Percentiles rank a stretch among this genome's conserved stretches.
Conservation (phyloP, 2,797 vertebrate genomes). For the Rhabdophis nuchalis region DNA sequence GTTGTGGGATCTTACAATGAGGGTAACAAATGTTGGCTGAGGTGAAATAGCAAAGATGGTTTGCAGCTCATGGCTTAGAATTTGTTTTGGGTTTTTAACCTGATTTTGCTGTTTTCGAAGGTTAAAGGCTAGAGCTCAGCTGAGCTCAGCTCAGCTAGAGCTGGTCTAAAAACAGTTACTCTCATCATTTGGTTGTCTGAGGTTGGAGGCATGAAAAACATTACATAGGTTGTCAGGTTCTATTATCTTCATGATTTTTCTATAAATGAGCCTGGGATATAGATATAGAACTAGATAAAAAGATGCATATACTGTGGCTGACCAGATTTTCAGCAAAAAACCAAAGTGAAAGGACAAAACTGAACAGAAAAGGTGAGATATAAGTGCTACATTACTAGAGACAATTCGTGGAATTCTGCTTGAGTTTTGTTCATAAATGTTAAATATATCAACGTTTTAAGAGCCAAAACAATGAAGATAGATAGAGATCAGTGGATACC, state of each 20-base stretch:
- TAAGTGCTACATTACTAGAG: background rate
- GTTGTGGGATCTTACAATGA: conserved; percentile 35
- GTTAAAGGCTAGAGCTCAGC: conserved; percentile 61
- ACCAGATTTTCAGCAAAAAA: conserved; percentile 46
- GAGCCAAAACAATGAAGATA: background rate
- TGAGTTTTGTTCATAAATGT: background rate
- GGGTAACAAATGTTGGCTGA: conserved; percentile 43
- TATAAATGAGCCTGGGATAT: conserved; percentile 54
- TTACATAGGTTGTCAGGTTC: conserved; percentile 71
- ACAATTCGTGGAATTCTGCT: background rate
- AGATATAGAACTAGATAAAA: conserved; percentile 64
- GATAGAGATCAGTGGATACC: background rate
- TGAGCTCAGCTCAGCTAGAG: too few species aligned
- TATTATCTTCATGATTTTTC: conserved; percentile 72
- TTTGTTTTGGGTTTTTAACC: conserved; percentile 26
- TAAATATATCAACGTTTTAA: background rate
- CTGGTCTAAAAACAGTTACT: conserved; percentile 64
- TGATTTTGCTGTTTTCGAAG: conserved; percentile 50
- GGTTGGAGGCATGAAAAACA: conserved; percentile 67
- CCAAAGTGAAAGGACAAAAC: conserved; percentile 33
- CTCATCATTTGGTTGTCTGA: conserved; percentile 66
- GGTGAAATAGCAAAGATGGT: conserved; percentile 52
- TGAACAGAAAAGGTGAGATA: conserved; percentile 2
- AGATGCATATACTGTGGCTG: conserved; percentile 64
- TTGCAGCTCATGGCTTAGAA: conserved; percentile 54